Percentiles rank a stretch among this genome's conserved stretches.
These are phyloP conservation scores for Catamblyrhynchus diadema DNA, from an alignment of 2,797 vertebrate genomes.

Conservation along the genomic window DNA sequence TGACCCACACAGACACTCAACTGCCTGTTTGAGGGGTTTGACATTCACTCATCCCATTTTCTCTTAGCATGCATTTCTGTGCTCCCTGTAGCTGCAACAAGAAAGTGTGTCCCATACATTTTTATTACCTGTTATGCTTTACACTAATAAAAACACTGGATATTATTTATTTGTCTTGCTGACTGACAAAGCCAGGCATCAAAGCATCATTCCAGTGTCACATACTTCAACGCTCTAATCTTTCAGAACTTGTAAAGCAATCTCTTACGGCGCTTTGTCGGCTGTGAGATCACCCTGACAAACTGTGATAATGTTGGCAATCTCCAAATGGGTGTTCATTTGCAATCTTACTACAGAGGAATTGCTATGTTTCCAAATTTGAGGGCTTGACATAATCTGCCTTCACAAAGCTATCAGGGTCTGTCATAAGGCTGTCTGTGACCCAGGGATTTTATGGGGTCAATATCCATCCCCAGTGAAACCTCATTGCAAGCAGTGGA, in stretches of 20 bases:
- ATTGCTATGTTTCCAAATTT: slow-evolving; percentile 56
- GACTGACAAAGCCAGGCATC: slow-evolving; percentile 59
- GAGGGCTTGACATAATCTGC: slow-evolving; percentile 58
- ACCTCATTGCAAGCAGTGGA: background rate
- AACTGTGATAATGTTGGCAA: slow-evolving; percentile 69
- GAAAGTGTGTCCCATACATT: background rate
- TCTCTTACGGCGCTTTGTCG: slow-evolving; percentile 45
- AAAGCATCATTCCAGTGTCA: slow-evolving; percentile 55
- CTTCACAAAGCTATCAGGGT: slow-evolving; percentile 50
- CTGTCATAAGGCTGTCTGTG: slow-evolving; percentile 34
- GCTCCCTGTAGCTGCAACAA: background rate
- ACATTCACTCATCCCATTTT: background rate
- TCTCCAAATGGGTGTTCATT: slow-evolving; percentile 66
- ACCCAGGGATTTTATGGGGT: slow-evolving; percentile 42
- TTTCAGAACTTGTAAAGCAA: slow-evolving; percentile 65
- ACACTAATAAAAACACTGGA: slow-evolving; percentile 30
- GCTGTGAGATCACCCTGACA: slow-evolving; percentile 65
- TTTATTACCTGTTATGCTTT: slow-evolving; percentile 49
- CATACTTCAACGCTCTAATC: slow-evolving; percentile 63
- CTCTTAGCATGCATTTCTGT: background rate
- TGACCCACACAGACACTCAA: background rate
- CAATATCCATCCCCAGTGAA: slow-evolving; percentile 22
- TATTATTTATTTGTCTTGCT: slow-evolving; percentile 59
- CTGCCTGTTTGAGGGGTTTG: background rate
- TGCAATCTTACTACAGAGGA: slow-evolving; percentile 59